Conservation (phyloP, 2,888 invertebrate genomes). For the Troides oblongomaculatus region DNA sequence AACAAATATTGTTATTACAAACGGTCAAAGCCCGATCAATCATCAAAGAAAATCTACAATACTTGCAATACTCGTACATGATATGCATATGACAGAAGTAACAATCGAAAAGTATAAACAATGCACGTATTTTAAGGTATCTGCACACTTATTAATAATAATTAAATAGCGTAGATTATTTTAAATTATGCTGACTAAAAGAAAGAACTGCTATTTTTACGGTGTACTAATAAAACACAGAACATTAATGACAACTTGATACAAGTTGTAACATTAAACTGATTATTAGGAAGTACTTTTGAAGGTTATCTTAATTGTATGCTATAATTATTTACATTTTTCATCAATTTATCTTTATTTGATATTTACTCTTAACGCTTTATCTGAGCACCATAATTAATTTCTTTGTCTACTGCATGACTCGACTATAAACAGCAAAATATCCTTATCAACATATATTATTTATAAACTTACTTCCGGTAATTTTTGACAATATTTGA, state of each 20-base stretch:
- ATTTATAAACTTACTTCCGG: background rate
- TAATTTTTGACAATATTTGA: background rate
- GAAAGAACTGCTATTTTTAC: no score
- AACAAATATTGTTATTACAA: background rate
- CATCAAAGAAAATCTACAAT: no score
- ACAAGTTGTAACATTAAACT: background rate
- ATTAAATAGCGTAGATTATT: no score
- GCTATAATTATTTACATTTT: background rate
- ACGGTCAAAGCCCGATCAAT: no score
- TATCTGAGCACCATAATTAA: background rate
- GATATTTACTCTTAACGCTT: background rate
- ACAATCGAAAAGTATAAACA: no score
- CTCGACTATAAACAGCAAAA: background rate
- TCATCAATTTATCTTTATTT: background rate
- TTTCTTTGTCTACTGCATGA: background rate
- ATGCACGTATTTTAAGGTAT: no score
- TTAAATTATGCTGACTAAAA: no score
- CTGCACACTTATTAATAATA: no score
- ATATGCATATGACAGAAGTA: no score
- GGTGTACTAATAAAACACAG: no score
- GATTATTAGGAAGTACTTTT: background rate
- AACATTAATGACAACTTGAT: no score
- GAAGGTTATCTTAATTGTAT: constrained; percentile 3
- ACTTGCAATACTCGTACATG: no score
- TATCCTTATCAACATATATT: background rate